Percentiles rank a stretch among this genome's conserved stretches.
Evolutionary conservation across 2,888 invertebrate species (phyloP).

Genomic region (Chrysomela aeneicollis): DNA sequence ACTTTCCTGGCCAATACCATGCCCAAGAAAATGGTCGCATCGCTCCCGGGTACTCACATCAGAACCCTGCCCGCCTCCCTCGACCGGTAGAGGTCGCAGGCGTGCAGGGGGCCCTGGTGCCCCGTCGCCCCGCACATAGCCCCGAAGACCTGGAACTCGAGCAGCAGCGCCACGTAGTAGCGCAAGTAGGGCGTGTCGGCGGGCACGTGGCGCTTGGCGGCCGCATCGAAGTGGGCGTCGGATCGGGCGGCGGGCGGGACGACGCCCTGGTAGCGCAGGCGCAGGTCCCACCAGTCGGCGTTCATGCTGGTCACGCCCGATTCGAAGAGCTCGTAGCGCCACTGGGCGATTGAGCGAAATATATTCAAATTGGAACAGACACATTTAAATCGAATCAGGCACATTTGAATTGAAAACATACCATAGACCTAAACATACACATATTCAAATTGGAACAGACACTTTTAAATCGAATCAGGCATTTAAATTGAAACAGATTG

Average conservation of each 20-base stretch:
- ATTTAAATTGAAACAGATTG: no score
- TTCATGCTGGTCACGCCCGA: constrained; percentile 78
- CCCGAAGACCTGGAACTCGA: constrained; percentile 88
- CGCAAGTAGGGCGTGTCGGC: constrained; percentile 77
- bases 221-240: constrained; percentile 83
- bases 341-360: no score
- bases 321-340: constrained; percentile 83
- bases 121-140: constrained; percentile 78
- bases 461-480: no score
- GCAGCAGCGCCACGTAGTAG: constrained; percentile 81
- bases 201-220: constrained; percentile 82
- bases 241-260: constrained; percentile 74
- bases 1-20: no score
- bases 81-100: constrained; percentile 83
- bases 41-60: no score
- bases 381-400: no score
- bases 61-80: constrained; percentile 80
- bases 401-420: no score
- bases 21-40: no score
- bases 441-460: no score
- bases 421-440: no score
- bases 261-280: constrained; percentile 76
- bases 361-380: no score
- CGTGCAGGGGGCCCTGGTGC: constrained; percentile 76
- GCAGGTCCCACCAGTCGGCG: constrained; percentile 78